Conservation (phyloP, 2,888 invertebrate species). For the Tupiocoris notatus region DNA sequence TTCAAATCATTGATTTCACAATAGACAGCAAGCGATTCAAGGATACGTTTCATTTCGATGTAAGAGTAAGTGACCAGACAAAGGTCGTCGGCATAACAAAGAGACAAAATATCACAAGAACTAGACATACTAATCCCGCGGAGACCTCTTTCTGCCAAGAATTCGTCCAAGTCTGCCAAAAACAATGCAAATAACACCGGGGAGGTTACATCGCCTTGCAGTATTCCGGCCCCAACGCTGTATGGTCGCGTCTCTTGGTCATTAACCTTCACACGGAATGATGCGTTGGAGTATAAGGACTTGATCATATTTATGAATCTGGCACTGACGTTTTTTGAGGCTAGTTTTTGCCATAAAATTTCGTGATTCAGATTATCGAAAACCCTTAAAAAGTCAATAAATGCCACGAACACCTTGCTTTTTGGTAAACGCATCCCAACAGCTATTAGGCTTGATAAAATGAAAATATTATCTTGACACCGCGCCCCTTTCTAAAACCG, state of each 20-base stretch:
- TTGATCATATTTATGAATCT: conserved; percentile 1
- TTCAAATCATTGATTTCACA: conserved; percentile 2
- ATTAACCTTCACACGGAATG: neutral
- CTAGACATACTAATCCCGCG: neutral
- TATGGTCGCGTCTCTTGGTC: neutral
- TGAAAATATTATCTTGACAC: neutral
- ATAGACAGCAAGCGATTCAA: neutral
- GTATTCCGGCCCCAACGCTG: neutral
- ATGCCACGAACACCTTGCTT: neutral
- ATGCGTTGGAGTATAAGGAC: neutral
- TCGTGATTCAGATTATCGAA: conserved; percentile 6
- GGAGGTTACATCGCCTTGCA: conserved; percentile 19
- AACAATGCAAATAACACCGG: conserved; percentile 15
- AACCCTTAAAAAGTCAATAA: conserved; percentile 8
- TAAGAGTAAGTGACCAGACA: conserved; percentile 8
- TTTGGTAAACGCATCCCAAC: conserved; percentile 1
- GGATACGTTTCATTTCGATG: neutral
- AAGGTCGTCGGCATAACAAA: conserved; percentile 17
- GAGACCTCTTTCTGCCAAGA: neutral
- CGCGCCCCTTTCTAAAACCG: neutral
- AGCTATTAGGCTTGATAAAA: conserved; percentile 6
- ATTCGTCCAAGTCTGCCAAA: conserved; percentile 9
- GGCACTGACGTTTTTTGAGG: conserved; percentile 3
- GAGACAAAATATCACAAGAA: neutral
- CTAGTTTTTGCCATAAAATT: conserved; percentile 8